A percentile compares a stretch with the other conserved stretches of the same genome.
Conservation (phyloP, 2,113 vertebrate genomes). For the Thinocorus orbignyianus region DNA sequence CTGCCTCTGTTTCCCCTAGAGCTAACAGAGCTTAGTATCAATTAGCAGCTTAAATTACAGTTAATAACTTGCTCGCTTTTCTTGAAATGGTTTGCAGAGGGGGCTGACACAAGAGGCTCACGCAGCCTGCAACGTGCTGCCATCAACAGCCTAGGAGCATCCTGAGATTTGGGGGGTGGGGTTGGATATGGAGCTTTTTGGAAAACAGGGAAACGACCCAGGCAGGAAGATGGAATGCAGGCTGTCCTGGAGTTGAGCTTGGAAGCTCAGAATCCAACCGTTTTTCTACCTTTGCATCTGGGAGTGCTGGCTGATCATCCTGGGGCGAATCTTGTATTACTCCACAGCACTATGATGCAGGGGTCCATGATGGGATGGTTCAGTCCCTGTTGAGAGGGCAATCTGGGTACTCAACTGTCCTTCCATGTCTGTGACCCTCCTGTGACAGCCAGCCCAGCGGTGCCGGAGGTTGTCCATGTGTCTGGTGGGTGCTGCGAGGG, state of each 20-base stretch:
- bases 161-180: not conserved
- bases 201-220: not conserved
- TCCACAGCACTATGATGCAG: rapidly evolving
- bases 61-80: not conserved
- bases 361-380: not conserved
- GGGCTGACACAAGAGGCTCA: not conserved
- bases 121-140: rapidly evolving
- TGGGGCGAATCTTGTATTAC: not conserved
- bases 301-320: not conserved
- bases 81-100: not conserved
- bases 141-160: rapidly evolving
- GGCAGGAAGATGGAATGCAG: not conserved
- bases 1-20: not conserved
- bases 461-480: not conserved
- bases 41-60: conserved; percentile 27
- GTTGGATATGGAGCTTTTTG: not conserved
- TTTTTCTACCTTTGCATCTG: not conserved
- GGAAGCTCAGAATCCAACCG: not conserved
- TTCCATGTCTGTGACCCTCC: rapidly evolving
- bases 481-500: rapidly evolving
- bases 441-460: not conserved
- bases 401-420: not conserved
- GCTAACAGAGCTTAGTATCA: not conserved
- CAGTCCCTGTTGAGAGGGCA: not conserved
- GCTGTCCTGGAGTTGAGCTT: not conserved